Conservation (phyloP, 1,140 invertebrate species). For the Sarcophaga peregrina region DNA sequence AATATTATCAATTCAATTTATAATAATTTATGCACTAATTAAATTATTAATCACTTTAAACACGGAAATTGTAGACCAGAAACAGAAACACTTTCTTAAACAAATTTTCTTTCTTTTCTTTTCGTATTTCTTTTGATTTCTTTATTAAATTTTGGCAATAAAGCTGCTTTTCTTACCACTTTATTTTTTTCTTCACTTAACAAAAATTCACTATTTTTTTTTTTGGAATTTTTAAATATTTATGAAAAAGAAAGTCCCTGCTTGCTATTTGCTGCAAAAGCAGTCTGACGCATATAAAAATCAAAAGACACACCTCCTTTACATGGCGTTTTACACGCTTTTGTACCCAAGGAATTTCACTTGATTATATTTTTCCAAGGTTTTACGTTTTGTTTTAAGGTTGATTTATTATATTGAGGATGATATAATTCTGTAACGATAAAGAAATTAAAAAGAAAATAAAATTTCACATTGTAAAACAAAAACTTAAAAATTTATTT, state of each 20-base stretch:
- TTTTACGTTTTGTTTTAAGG: background rate
- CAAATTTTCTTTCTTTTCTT: background rate
- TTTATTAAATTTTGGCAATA: background rate
- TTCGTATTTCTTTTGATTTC: background rate
- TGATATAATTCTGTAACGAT: conserved; percentile 39
- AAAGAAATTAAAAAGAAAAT: background rate
- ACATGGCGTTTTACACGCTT: background rate
- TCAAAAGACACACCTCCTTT: conserved; percentile 10
- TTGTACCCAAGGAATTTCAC: background rate
- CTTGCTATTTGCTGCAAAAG: background rate
- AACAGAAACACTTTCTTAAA: background rate
- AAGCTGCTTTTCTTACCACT: no score
- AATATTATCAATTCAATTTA: background rate
- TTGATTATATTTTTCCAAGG: background rate
- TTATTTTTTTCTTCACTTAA: background rate
- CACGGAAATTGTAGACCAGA: background rate
- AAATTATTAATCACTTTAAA: conserved; percentile 11
- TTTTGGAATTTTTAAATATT: background rate
- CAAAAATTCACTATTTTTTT: conserved; percentile 12
- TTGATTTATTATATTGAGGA: background rate
- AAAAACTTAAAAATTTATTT: background rate
- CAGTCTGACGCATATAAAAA: background rate
- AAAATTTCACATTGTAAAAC: background rate
- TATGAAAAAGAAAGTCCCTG: conserved; percentile 17
- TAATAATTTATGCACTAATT: conserved; percentile 18